Percentiles rank a stretch among this genome's conserved stretches.
Conservation (phyloP, 2,113 vertebrate species). For the Leptosomus discolor region DNA sequence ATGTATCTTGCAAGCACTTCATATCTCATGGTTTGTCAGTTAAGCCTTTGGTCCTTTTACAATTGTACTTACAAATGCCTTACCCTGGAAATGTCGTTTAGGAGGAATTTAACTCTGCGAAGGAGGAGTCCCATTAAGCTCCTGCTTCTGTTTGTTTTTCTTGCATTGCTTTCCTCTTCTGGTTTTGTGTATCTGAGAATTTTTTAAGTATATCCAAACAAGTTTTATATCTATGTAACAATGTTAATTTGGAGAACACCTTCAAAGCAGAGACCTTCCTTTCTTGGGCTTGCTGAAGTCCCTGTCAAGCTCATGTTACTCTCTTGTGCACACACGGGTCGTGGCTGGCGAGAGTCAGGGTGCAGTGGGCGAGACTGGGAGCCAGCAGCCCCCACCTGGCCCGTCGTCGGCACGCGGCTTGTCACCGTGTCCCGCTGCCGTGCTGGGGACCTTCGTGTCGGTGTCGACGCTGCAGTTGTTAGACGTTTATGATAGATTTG, state of each 20-base stretch:
- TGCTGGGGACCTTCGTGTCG: neutral
- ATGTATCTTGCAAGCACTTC: constrained; percentile 2
- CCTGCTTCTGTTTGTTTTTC: neutral
- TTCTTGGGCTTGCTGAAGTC: neutral
- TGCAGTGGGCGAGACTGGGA: neutral
- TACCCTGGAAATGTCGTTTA: neutral
- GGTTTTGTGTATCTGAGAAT: neutral
- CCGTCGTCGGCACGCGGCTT: fast-evolving
- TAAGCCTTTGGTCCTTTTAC: constrained; percentile 17
- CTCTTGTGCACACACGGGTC: fast-evolving
- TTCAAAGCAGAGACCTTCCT: neutral
- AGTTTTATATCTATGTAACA: neutral
- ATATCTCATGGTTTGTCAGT: constrained; percentile 8
- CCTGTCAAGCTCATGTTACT: neutral
- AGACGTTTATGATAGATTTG: neutral
- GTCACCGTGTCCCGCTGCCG: neutral
- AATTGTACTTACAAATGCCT: constrained; percentile 19
- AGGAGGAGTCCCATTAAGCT: neutral
- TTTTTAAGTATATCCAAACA: neutral
- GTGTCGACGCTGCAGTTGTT: fast-evolving
- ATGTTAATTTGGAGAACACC: neutral
- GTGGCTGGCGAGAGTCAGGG: neutral
- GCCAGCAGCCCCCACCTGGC: neutral
- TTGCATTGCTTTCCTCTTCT: neutral
- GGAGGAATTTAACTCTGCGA: neutral